phyloP scores from a whole-genome alignment of 2,888 invertebrate species.

The Himalopsyche anomala region DNA sequence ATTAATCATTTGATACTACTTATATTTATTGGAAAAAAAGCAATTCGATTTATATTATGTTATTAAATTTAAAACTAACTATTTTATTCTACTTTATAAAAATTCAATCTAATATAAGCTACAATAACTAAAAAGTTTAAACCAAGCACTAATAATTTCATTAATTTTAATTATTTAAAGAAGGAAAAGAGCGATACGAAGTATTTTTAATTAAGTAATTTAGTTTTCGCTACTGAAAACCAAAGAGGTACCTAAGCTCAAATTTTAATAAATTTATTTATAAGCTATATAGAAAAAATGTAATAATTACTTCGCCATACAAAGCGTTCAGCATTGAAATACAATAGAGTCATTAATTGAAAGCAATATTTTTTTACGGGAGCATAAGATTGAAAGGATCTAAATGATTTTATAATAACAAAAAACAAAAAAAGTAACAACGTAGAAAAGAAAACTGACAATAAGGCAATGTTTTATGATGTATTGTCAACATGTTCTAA shows the following conservation, averaged over 20 bases:
- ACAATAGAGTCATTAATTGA: not conserved
- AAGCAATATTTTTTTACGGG: not conserved
- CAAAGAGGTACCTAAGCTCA: not conserved
- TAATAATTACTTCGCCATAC: not conserved
- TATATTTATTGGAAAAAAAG: not conserved
- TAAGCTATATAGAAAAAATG: not conserved
- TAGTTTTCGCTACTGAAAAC: not conserved
- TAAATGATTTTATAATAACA: too few species aligned
- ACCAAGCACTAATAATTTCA: slow-evolving; percentile 19
- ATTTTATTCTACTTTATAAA: not conserved
- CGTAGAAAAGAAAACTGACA: too few species aligned
- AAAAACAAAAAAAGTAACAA: too few species aligned
- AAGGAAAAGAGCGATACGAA: not conserved
- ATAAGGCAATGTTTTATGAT: too few species aligned
- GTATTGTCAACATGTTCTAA: too few species aligned
- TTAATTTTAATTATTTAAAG: not conserved
- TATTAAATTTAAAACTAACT: not conserved
- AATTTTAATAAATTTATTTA: not conserved
- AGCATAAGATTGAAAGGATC: too few species aligned
- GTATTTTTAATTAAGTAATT: not conserved
- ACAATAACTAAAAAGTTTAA: not conserved
- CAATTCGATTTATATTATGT: not conserved
- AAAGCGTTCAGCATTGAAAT: slow-evolving; percentile 3
- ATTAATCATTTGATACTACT: too few species aligned
- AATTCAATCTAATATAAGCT: not conserved